Percentiles rank a stretch among this genome's conserved stretches.
phyloP scores from a whole-genome alignment of 2,797 vertebrate genomes.

The Glyptemys insculpta region DNA sequence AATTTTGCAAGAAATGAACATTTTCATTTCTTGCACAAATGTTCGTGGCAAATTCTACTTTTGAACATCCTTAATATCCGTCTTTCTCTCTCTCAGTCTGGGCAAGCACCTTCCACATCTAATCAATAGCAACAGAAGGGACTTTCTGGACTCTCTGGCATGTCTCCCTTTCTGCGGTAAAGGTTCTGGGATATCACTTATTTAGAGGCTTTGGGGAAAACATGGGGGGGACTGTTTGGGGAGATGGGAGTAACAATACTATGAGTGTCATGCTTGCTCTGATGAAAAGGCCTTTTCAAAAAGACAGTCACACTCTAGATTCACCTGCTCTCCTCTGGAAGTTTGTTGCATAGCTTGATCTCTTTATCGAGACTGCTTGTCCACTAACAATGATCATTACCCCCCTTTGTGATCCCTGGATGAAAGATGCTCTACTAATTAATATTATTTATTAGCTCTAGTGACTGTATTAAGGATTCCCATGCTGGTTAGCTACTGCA shows the following conservation, averaged over 20 bases:
- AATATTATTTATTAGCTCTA: not conserved
- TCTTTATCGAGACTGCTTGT: not conserved
- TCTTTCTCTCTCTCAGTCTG: not conserved
- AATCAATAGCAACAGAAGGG: not conserved
- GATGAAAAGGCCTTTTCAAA: not conserved
- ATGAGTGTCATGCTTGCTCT: too few species aligned
- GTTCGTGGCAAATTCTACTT: not conserved
- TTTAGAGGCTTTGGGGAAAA: not conserved
- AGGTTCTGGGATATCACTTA: not conserved
- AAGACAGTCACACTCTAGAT: not conserved
- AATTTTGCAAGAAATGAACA: not conserved
- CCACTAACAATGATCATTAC: not conserved
- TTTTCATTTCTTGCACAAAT: not conserved
- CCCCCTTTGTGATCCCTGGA: not conserved
- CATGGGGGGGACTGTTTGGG: not conserved
- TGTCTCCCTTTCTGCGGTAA: not conserved
- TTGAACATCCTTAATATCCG: not conserved
- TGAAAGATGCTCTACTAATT: not conserved
- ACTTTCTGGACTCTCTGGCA: not conserved
- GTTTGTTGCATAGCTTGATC: not conserved
- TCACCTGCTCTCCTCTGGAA: not conserved
- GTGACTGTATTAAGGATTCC: not conserved
- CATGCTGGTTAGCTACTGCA: not conserved
- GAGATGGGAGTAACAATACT: not conserved
- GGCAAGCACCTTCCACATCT: accelerated